These are phyloP conservation scores for Margaritifera margaritifera DNA, from an alignment of 2,888 invertebrate species.

Conservation along the genomic window DNA sequence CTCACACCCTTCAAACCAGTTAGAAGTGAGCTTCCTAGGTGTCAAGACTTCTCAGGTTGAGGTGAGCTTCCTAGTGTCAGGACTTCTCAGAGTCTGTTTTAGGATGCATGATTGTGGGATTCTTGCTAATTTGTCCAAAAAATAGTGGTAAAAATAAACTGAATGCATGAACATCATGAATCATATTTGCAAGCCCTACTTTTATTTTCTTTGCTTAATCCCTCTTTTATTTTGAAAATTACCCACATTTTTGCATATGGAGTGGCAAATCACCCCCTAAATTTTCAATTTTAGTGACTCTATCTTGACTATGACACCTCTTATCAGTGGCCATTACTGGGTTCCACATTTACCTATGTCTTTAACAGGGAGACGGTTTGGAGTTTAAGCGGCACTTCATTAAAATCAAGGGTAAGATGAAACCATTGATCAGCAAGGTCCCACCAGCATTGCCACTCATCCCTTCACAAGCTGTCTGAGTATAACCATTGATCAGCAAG, in stretches of 20 bases:
- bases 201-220: background rate
- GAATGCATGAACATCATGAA: background rate
- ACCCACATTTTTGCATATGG: background rate
- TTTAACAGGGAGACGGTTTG: constrained; percentile 88
- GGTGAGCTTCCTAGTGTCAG: too few species aligned
- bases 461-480: constrained; percentile 30
- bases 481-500: background rate
- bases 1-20: too few species aligned
- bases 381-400: constrained; percentile 92
- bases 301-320: too few species aligned
- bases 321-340: background rate
- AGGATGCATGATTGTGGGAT: too few species aligned
- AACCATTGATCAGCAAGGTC: constrained; percentile 75
- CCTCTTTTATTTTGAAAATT: background rate
- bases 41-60: too few species aligned
- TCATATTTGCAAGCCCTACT: background rate
- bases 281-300: too few species aligned
- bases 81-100: too few species aligned
- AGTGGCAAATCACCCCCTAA: too few species aligned
- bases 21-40: too few species aligned
- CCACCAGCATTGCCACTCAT: constrained; percentile 53
- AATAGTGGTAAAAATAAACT: too few species aligned
- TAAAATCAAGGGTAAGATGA: constrained; percentile 78
- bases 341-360: constrained; percentile 1
- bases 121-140: too few species aligned